These are phyloP conservation scores for Theodoxus fluviatilis DNA, from an alignment of 2,888 invertebrate species.

Conservation along the genomic window DNA sequence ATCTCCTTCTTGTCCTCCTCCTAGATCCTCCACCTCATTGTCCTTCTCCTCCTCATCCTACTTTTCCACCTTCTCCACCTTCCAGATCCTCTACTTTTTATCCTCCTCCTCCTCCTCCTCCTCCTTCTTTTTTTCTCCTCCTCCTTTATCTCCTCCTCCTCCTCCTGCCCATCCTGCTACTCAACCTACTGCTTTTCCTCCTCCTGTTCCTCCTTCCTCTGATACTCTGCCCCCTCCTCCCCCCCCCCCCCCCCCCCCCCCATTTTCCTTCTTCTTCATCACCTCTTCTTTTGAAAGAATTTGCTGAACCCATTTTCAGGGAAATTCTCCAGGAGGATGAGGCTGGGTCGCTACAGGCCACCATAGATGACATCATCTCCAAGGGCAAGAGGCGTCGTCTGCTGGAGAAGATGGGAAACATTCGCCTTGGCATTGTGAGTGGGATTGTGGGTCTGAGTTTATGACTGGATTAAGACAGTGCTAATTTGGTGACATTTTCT, in stretches of 20 bases:
- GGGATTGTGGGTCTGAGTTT: not conserved
- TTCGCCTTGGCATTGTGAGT: conserved; percentile 83
- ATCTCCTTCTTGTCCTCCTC: too few relatives aligned
- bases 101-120: not conserved
- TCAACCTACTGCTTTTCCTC: not conserved
- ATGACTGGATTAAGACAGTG: too few relatives aligned
- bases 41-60: not conserved
- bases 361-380: conserved; percentile 90
- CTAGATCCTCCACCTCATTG: not conserved
- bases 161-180: not conserved
- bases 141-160: not conserved
- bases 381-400: conserved; percentile 77
- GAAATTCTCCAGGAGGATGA: conserved; percentile 97
- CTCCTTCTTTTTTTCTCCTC: conserved; percentile 5
- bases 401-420: conserved; percentile 70
- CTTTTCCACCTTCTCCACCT: not conserved
- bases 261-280: too few relatives aligned
- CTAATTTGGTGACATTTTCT: too few relatives aligned
- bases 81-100: not conserved
- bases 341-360: conserved; percentile 87
- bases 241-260: too few relatives aligned
- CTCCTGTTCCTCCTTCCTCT: too few relatives aligned
- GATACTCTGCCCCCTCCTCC: too few relatives aligned
- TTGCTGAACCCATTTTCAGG: too few relatives aligned
- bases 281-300: too few relatives aligned